A percentile compares a stretch with the other conserved stretches of the same genome.
Conservation (phyloP, 2,113 vertebrate species). For the Colinus virginianus region DNA sequence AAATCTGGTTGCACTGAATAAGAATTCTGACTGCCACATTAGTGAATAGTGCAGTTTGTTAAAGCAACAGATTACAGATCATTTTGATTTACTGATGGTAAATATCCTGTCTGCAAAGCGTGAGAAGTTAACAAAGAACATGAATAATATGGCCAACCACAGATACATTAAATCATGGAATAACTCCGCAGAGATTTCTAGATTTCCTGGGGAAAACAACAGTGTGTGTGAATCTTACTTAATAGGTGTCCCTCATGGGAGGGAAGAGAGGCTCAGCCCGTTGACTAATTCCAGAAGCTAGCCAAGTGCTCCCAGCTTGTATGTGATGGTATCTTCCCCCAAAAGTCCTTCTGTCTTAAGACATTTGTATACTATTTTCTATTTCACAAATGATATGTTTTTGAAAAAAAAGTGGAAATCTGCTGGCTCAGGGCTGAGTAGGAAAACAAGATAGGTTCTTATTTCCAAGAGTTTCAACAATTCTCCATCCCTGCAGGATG, state of each 20-base stretch:
- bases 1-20: background rate
- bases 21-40: background rate
- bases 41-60: background rate
- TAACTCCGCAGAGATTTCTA: background rate
- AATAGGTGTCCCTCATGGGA: background rate
- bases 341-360: too few relatives aligned
- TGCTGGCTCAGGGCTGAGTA: too few relatives aligned
- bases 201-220: background rate
- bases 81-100: background rate
- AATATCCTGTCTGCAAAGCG: background rate
- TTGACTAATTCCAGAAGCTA: background rate
- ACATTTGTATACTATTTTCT: too few relatives aligned
- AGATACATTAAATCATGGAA: background rate
- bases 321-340: background rate
- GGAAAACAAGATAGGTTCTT: background rate
- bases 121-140: background rate
- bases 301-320: too few relatives aligned
- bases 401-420: too few relatives aligned
- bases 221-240: background rate
- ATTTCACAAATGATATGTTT: too few relatives aligned
- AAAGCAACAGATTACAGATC: background rate
- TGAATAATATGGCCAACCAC: background rate
- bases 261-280: background rate
- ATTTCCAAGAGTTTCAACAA: background rate
- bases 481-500: background rate